Conservation (phyloP, 2,113 vertebrate species). For the Trichechus manatus region DNA sequence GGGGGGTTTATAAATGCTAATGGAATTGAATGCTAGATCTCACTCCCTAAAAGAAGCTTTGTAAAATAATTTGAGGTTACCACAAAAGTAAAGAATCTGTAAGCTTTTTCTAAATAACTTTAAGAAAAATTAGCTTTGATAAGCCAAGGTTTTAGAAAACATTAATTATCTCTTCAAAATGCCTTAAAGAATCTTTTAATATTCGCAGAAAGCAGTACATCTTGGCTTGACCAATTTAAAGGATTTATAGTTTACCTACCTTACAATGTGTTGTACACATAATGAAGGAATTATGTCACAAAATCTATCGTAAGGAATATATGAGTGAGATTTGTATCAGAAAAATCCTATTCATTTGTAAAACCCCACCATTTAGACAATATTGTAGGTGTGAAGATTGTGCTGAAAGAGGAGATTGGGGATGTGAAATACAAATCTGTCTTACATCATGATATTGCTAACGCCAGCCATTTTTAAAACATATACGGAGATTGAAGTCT, state of each 20-base stretch:
- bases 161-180: conserved; percentile 62
- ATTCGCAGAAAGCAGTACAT: conserved; percentile 37
- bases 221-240: conserved; percentile 53
- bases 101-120: conserved; percentile 48
- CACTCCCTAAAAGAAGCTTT: background rate
- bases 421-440: background rate
- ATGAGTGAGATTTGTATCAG: conserved; percentile 29
- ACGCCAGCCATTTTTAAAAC: background rate
- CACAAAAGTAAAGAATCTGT: background rate
- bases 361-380: conserved; percentile 14
- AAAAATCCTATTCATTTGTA: conserved; percentile 63
- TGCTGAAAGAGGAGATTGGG: conserved; percentile 27
- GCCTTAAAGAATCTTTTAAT: conserved; percentile 49
- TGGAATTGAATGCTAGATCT: conserved; percentile 7
- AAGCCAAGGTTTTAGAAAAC: conserved; percentile 38
- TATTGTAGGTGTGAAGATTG: background rate
- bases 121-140: conserved; percentile 51
- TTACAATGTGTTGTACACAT: background rate
- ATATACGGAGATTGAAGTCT: background rate
- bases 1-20: background rate
- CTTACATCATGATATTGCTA: conserved; percentile 28
- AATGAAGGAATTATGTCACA: conserved; percentile 53
- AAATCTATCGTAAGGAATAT: conserved; percentile 47
- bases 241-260: conserved; percentile 50
- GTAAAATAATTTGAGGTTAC: conserved; percentile 13